Conservation (phyloP, 2,113 vertebrate genomes). For the Dipodomys spectabilis region DNA sequence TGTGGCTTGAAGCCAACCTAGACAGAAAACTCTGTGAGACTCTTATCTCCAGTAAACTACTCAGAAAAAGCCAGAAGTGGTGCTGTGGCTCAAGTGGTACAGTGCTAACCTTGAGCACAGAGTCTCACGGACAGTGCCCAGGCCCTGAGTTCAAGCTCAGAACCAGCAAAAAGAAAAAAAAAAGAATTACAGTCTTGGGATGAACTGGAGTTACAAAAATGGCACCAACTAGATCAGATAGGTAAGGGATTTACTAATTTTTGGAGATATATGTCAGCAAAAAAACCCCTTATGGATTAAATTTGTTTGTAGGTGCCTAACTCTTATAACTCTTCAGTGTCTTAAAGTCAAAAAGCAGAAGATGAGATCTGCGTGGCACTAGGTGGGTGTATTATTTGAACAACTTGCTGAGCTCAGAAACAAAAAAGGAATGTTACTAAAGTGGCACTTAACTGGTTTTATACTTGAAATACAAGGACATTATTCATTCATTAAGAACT, state of each 20-base stretch:
- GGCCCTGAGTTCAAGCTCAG: too few species aligned
- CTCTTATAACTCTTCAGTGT: background rate
- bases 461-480: background rate
- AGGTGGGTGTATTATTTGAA: background rate
- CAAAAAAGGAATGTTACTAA: background rate
- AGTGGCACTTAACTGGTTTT: too few species aligned
- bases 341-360: background rate
- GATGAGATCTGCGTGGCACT: background rate
- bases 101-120: too few species aligned
- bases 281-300: background rate
- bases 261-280: background rate
- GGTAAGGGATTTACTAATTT: background rate
- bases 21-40: too few species aligned
- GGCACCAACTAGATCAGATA: background rate
- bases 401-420: background rate
- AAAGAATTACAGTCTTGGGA: background rate
- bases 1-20: too few species aligned
- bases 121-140: too few species aligned
- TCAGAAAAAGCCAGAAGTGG: too few species aligned
- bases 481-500: conserved; percentile 12
- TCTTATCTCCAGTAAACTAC: too few species aligned
- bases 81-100: too few species aligned
- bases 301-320: background rate
- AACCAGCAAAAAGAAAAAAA: too few species aligned
- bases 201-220: background rate